These are phyloP conservation scores for Pachydiplax longipennis DNA, from an alignment of 2,888 invertebrate species.

Conservation along the genomic window DNA sequence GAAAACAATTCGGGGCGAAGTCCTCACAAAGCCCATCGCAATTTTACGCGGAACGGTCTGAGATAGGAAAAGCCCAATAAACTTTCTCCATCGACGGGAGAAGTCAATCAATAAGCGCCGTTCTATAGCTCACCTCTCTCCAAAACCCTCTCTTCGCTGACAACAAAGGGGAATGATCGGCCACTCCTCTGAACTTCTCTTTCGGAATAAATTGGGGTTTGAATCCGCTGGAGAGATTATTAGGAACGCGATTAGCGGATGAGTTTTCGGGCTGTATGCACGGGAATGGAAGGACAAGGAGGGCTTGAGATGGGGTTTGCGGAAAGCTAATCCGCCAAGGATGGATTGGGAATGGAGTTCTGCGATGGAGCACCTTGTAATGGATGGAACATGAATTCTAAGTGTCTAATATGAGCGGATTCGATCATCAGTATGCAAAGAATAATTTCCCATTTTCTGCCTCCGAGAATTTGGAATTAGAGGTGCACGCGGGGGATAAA, in stretches of 20 bases:
- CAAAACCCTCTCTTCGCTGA: neutral
- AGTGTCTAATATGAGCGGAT: too few relatives aligned
- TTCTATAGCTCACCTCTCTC: neutral
- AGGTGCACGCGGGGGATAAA: neutral
- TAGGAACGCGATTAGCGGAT: neutral
- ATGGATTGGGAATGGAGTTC: too few relatives aligned
- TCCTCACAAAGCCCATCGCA: neutral
- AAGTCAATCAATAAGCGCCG: neutral
- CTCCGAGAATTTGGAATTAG: neutral
- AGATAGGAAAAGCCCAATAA: neutral
- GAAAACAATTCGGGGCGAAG: neutral
- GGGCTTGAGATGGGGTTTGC: neutral
- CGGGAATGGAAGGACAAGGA: neutral
- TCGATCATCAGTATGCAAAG: too few relatives aligned
- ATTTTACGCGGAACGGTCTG: neutral
- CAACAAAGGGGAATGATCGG: neutral
- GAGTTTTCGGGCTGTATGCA: neutral
- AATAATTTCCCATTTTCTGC: too few relatives aligned
- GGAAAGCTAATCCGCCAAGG: too few relatives aligned
- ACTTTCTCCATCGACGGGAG: neutral
- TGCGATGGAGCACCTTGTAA: too few relatives aligned
- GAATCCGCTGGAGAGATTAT: neutral
- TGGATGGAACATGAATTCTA: too few relatives aligned
- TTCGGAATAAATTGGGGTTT: neutral
- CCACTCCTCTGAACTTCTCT: neutral